Evolutionary conservation across 2,113 vertebrate species (phyloP).

Genomic region (Anguilla rostrata): DNA sequence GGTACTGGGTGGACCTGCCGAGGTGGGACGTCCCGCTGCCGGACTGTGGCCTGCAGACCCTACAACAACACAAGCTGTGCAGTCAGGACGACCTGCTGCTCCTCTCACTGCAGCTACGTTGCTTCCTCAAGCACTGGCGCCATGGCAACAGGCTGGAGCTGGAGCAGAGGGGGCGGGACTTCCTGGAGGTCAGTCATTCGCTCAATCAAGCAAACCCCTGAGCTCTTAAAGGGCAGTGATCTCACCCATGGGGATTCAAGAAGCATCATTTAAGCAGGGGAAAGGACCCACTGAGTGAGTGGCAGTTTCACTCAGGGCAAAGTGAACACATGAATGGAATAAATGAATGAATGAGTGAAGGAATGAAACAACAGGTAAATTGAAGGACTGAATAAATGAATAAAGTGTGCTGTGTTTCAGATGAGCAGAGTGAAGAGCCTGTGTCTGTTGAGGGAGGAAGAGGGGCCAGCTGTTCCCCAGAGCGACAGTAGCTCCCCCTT

Average conservation of each 20-base stretch:
- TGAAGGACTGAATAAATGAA: neutral
- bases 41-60: slow-evolving; percentile 51
- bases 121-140: slow-evolving; percentile 88
- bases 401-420: slow-evolving; percentile 45
- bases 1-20: slow-evolving; percentile 65
- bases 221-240: neutral
- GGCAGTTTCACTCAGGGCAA: too few species aligned
- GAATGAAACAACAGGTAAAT: neutral
- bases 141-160: slow-evolving; percentile 72
- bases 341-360: neutral
- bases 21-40: neutral
- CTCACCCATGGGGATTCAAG: too few species aligned
- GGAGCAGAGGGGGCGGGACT: slow-evolving; percentile 51
- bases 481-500: slow-evolving; percentile 68
- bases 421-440: slow-evolving; percentile 80
- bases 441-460: slow-evolving; percentile 77
- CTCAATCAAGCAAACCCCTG: neutral
- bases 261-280: too few species aligned
- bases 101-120: slow-evolving; percentile 85
- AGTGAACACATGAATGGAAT: too few species aligned
- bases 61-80: slow-evolving; percentile 80
- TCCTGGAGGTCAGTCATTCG: slow-evolving; percentile 15
- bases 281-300: too few species aligned
- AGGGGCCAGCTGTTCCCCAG: slow-evolving; percentile 66
- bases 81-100: slow-evolving; percentile 78